Conservation (phyloP, 1,140 invertebrate species). For the Cryptotermes secundus region DNA sequence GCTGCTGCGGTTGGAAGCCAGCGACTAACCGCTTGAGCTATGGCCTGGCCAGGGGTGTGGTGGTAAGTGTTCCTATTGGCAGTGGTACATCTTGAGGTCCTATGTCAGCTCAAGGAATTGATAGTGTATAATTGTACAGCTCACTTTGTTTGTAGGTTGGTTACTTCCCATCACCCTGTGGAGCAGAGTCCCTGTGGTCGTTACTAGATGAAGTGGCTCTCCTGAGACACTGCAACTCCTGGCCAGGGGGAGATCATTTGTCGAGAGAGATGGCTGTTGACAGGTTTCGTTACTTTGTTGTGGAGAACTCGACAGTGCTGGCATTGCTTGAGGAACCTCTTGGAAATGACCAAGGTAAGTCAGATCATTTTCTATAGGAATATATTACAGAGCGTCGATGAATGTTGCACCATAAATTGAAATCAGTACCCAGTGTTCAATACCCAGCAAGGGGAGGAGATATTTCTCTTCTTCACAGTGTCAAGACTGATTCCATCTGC, state of each 20-base stretch:
- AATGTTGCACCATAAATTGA: background rate
- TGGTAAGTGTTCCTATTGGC: too few relatives aligned
- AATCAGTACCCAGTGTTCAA: too few relatives aligned
- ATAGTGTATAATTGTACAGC: background rate
- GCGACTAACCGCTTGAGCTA: too few relatives aligned
- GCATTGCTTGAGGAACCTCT: slow-evolving; percentile 89
- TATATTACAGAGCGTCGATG: background rate
- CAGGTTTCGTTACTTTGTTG: slow-evolving; percentile 86
- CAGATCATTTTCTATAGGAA: background rate
- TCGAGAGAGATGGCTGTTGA: slow-evolving; percentile 57
- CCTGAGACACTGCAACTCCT: slow-evolving; percentile 73
- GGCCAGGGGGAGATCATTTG: slow-evolving; percentile 51
- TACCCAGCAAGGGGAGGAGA: too few relatives aligned
- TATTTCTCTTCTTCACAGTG: too few relatives aligned
- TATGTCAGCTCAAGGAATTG: too few relatives aligned
- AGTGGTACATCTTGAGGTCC: too few relatives aligned
- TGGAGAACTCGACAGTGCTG: slow-evolving; percentile 85
- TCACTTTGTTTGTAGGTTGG: slow-evolving; percentile 57
- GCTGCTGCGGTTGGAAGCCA: too few relatives aligned
- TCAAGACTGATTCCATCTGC: too few relatives aligned
- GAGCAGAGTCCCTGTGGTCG: slow-evolving; percentile 80
- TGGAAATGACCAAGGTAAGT: slow-evolving; percentile 68
- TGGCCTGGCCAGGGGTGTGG: too few relatives aligned
- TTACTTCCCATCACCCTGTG: slow-evolving; percentile 80
- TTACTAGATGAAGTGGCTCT: slow-evolving; percentile 85